These are phyloP conservation scores for Pogonognathellus flavescens DNA, from an alignment of 1,140 invertebrate genomes.

Conservation along the genomic window DNA sequence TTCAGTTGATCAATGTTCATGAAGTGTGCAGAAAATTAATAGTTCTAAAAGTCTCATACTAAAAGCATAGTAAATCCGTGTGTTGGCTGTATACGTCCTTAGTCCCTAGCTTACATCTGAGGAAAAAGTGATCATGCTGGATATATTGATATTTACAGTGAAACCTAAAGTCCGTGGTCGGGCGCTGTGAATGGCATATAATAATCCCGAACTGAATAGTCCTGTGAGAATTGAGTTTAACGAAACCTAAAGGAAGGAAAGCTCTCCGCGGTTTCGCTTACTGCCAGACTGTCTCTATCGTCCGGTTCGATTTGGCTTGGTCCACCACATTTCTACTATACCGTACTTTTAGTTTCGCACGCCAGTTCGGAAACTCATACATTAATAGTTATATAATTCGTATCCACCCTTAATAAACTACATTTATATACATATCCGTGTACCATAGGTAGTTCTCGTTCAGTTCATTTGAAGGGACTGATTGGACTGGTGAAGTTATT, in stretches of 20 bases:
- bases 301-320: background rate
- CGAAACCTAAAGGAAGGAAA: constrained; percentile 30
- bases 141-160: background rate
- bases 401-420: background rate
- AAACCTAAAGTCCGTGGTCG: background rate
- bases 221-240: constrained; percentile 38
- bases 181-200: background rate
- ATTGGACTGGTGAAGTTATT: background rate
- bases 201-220: constrained; percentile 8
- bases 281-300: background rate
- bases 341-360: background rate
- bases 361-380: too few relatives aligned
- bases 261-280: constrained; percentile 40
- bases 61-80: too few relatives aligned
- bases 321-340: background rate
- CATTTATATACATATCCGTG: background rate
- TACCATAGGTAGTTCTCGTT: background rate
- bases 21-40: too few relatives aligned
- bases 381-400: background rate
- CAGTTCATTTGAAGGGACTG: background rate
- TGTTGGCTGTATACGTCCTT: too few relatives aligned
- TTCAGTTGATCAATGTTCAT: too few relatives aligned
- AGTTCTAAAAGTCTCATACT: too few relatives aligned
- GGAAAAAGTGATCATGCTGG: background rate
- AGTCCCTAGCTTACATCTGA: too few relatives aligned